phyloP scores from a whole-genome alignment of 2,113 vertebrate species.

The Picathartes gymnocephalus region DNA sequence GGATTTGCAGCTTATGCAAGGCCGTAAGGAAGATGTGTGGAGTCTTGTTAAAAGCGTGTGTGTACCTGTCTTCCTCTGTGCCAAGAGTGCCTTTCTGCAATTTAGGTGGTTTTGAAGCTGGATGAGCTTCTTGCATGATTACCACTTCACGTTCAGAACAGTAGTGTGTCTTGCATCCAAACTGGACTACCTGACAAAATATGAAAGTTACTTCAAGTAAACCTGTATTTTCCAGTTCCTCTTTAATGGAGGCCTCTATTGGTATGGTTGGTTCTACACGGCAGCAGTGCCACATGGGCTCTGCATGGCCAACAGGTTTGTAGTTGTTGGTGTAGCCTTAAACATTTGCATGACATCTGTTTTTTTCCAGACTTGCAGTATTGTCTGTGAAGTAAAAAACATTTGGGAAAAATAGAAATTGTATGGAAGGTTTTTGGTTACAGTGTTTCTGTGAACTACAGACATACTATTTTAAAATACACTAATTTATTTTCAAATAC shows the following conservation, averaged over 20 bases:
- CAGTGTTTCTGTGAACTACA: background rate
- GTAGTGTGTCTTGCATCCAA: background rate
- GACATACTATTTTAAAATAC: background rate
- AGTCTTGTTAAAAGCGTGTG: background rate
- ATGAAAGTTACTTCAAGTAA: background rate
- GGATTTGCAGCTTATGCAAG: background rate
- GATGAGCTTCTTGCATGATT: background rate
- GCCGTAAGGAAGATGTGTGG: background rate
- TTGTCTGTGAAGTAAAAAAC: background rate
- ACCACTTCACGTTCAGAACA: background rate
- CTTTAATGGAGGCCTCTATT: background rate
- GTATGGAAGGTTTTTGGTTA: background rate
- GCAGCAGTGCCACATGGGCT: background rate
- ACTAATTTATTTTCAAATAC: background rate
- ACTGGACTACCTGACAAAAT: background rate
- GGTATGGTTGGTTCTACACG: background rate
- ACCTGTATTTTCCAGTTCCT: background rate
- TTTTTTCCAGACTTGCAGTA: background rate
- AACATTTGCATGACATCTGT: fast-evolving
- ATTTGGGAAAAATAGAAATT: background rate
- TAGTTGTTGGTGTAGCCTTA: background rate
- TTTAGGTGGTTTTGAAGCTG: background rate
- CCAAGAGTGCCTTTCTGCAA: fast-evolving
- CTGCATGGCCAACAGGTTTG: background rate
- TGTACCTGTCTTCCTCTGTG: background rate